Evolutionary conservation across 1,140 invertebrate species (phyloP).

Genomic region (Calosoma granatense): DNA sequence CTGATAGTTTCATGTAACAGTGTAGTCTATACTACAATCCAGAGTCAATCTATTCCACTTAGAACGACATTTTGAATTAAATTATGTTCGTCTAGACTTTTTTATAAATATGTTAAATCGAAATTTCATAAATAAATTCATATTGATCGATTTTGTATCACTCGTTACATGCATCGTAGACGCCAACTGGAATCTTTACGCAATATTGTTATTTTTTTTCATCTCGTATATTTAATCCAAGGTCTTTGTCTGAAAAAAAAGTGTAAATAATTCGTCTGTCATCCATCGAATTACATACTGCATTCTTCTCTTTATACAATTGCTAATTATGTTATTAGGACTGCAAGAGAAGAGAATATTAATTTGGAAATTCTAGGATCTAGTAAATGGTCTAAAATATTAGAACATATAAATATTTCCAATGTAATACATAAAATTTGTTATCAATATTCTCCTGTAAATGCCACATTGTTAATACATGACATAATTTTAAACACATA

Average conservation of each 20-base stretch:
- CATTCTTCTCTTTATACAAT: too few relatives aligned
- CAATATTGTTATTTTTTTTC: neutral
- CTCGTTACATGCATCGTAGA: neutral
- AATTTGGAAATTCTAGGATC: too few relatives aligned
- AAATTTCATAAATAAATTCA: neutral
- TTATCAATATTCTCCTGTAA: too few relatives aligned
- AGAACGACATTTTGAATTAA: neutral
- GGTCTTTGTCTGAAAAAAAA: neutral
- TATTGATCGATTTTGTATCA: neutral
- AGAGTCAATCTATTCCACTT: neutral
- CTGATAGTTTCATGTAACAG: neutral
- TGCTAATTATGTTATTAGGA: too few relatives aligned
- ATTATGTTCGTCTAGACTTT: neutral
- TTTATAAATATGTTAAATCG: slow-evolving; percentile 8
- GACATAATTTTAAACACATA: too few relatives aligned
- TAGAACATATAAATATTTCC: too few relatives aligned
- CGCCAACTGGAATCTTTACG: neutral
- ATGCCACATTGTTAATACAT: too few relatives aligned
- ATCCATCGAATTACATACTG: too few relatives aligned
- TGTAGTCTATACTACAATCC: neutral
- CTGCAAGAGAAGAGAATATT: too few relatives aligned
- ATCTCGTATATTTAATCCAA: neutral
- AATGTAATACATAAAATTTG: too few relatives aligned
- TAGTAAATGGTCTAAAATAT: too few relatives aligned
- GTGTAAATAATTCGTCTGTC: neutral